Percentiles rank a stretch among this genome's conserved stretches.
These are phyloP conservation scores for Corythucha ciliata DNA, from an alignment of 2,888 invertebrate genomes.

Conservation along the genomic window DNA sequence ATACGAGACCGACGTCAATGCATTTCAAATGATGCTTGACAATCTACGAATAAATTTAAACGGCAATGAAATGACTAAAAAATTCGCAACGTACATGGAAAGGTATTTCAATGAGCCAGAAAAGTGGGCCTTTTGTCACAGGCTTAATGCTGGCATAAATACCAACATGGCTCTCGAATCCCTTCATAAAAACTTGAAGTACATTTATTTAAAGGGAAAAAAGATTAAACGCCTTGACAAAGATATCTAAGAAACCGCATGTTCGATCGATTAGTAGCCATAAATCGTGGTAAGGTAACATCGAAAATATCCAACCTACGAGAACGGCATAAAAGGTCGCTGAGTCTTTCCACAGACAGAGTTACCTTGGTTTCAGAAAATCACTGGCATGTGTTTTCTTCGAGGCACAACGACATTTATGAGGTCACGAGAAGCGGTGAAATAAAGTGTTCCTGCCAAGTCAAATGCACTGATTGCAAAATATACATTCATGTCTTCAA, in stretches of 20 bases:
- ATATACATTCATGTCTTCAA: constrained; percentile 14
- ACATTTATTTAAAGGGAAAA: constrained; percentile 33
- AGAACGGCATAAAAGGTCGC: constrained; percentile 2
- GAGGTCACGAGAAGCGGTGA: not conserved
- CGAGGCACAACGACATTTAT: not conserved
- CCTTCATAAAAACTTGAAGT: constrained; percentile 34
- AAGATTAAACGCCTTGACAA: constrained; percentile 33
- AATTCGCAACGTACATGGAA: no score
- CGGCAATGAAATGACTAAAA: no score
- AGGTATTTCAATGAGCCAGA: constrained; percentile 23
- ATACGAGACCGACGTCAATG: no score
- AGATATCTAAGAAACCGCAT: constrained; percentile 32
- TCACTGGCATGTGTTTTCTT: constrained; percentile 7
- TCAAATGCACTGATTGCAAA: constrained; percentile 9
- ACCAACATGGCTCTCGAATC: constrained; percentile 35
- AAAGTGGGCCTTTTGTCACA: constrained; percentile 30
- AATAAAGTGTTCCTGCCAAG: not conserved
- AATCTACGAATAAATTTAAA: no score
- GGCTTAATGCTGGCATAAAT: constrained; percentile 32
- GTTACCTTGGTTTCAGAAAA: not conserved
- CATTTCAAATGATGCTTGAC: no score
- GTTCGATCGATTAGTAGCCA: constrained; percentile 31
- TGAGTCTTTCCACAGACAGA: not conserved
- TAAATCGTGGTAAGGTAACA: constrained; percentile 35
- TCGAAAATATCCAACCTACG: constrained; percentile 4